A percentile compares a stretch with the other conserved stretches of the same genome.
Evolutionary conservation across 2,113 vertebrate species (phyloP).

Genomic region (Toxostoma redivivum): DNA sequence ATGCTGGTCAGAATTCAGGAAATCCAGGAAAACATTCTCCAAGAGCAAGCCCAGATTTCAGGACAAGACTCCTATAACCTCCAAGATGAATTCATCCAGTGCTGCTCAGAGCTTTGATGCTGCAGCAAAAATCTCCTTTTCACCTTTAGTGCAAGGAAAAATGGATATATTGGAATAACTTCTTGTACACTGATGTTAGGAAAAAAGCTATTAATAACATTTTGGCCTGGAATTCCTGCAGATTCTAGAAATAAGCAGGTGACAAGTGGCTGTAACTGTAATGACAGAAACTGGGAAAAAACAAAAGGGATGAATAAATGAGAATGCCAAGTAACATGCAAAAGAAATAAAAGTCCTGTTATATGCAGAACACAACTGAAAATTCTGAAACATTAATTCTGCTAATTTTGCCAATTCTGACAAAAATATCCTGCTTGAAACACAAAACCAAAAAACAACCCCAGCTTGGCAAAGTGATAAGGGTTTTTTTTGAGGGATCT

Average conservation of each 20-base stretch:
- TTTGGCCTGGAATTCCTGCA: neutral
- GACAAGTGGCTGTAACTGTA: neutral
- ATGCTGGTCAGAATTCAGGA: neutral
- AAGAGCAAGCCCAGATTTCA: neutral
- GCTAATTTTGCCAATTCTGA: neutral
- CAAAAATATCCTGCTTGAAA: neutral
- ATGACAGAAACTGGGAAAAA: neutral
- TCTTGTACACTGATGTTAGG: neutral
- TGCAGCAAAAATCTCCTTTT: neutral
- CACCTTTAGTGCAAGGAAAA: neutral
- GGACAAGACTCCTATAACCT: neutral
- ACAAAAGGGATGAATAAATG: neutral
- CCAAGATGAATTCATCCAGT: fast-evolving
- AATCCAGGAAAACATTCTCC: neutral
- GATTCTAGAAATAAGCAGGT: neutral
- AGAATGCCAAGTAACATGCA: neutral
- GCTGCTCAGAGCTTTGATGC: neutral
- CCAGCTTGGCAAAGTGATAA: neutral
- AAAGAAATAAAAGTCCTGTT: neutral
- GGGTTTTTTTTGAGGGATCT: neutral
- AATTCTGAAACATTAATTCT: neutral
- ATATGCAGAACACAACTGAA: neutral
- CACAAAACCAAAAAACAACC: neutral
- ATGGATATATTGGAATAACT: neutral
- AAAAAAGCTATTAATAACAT: neutral